Conservation (phyloP, 2,888 invertebrate species). For the Siphlonurus alternatus region DNA sequence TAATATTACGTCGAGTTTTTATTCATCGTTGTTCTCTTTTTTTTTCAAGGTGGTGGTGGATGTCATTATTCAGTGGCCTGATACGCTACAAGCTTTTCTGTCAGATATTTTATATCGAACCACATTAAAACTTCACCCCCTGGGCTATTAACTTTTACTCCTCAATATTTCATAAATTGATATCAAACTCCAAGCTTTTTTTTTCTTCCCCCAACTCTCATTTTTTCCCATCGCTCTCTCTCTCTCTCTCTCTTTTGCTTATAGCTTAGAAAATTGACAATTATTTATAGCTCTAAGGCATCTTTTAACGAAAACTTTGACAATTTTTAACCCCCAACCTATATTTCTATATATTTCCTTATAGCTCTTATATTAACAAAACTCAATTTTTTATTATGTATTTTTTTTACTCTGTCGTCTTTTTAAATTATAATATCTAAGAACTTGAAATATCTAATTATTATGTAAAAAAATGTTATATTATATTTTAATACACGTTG, state of each 20-base stretch:
- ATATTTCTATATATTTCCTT: not conserved
- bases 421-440: too few relatives aligned
- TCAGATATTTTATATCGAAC: too few relatives aligned
- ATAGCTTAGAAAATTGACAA: constrained; percentile 1
- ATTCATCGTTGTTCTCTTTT: not conserved
- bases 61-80: too few relatives aligned
- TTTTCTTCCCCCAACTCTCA: not conserved
- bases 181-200: not conserved
- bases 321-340: constrained; percentile 2
- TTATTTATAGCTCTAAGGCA: not conserved
- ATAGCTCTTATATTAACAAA: too few relatives aligned
- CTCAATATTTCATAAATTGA: constrained; percentile 3
- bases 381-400: too few relatives aligned
- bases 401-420: too few relatives aligned
- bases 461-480: too few relatives aligned
- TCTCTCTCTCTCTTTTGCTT: not conserved
- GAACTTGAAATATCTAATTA: too few relatives aligned
- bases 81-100: too few relatives aligned
- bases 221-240: not conserved
- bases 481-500: too few relatives aligned
- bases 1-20: not conserved
- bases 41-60: too few relatives aligned
- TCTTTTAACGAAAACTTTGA: constrained; percentile 3
- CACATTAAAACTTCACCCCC: not conserved
- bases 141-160: not conserved